Conservation (phyloP, 2,888 invertebrate genomes). For the Platynereis dumerilii region DNA sequence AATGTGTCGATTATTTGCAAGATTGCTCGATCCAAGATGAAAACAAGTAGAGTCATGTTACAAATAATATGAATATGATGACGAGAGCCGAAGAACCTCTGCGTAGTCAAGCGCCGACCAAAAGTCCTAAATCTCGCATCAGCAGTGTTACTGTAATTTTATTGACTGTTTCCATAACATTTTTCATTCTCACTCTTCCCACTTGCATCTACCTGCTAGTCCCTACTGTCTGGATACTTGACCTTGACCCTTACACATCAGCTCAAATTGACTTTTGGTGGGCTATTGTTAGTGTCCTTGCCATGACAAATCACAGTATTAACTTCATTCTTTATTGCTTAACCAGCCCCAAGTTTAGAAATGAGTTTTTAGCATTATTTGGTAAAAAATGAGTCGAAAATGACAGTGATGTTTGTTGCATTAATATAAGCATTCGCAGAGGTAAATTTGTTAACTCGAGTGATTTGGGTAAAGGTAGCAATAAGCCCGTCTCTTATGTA, state of each 20-base stretch:
- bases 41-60: no score
- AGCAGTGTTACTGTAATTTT: conserved; percentile 1
- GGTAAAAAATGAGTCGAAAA: no score
- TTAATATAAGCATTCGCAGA: no score
- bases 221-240: background rate
- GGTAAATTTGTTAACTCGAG: no score
- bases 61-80: no score
- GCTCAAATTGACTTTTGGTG: background rate
- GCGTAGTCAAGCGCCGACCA: no score
- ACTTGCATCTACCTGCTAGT: background rate
- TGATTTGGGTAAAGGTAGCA: no score
- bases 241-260: background rate
- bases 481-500: no score
- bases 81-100: no score
- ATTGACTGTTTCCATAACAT: background rate
- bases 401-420: no score
- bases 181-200: background rate
- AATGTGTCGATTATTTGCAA: background rate
- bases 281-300: background rate
- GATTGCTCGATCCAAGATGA: background rate
- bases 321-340: conserved; percentile 7
- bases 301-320: background rate
- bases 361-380: background rate
- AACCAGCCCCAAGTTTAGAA: background rate
- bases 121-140: background rate